Evolutionary conservation across 2,888 invertebrate genomes (phyloP), one percentile per base, ranked within the genome.

Genomic region (Ochropleura leucogaster): DNA sequence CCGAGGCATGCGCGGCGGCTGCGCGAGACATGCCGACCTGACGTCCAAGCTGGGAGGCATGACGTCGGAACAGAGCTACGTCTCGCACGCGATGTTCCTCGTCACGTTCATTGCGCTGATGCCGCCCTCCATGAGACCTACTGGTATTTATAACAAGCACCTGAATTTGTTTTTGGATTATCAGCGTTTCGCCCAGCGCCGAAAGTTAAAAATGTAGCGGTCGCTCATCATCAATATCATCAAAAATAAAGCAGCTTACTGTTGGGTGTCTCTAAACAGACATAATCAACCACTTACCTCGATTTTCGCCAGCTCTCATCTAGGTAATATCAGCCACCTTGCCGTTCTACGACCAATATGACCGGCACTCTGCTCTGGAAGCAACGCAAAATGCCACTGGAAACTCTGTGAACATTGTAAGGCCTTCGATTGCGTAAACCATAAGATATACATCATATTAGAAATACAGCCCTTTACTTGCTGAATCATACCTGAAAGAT

Each of bases 21-120:
- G 93, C 74, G 86, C 90, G 16, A 84, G 91, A 0, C 96, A 95
- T 57, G 96, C 97, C 73, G 94, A 97, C 74, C 93, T 97, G 8
- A 90, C 92, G 10, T 89, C 89, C 3, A 72, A 89, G 12, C 89
- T 94, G 55, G 92, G 93, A 0, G 92, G 95, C 0, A 87, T 96
- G 74, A 85, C 95, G 40, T 88, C 92, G 16, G 96, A 91, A 65
- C 92, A 90, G 79, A 85, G 83, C 47, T 89, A 89, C 66, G 86
- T 87, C 5, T 89, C 92, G 46, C 91, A 91, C 78, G 94, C 93
- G n/a, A 90, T 89, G 80, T 85, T 94, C 49, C 77, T 91, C 0
- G 93, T 92, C 57, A 88, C 89, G 8, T 68, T 91, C 18, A 68
- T 92, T 64, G 84, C 83, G 16, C 63, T 88, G 6, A 66, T 90